Percentiles rank a stretch among this genome's conserved stretches.
These are phyloP conservation scores for Nansenia antarctica DNA, from an alignment of 2,113 vertebrate species.

Conservation along the genomic window DNA sequence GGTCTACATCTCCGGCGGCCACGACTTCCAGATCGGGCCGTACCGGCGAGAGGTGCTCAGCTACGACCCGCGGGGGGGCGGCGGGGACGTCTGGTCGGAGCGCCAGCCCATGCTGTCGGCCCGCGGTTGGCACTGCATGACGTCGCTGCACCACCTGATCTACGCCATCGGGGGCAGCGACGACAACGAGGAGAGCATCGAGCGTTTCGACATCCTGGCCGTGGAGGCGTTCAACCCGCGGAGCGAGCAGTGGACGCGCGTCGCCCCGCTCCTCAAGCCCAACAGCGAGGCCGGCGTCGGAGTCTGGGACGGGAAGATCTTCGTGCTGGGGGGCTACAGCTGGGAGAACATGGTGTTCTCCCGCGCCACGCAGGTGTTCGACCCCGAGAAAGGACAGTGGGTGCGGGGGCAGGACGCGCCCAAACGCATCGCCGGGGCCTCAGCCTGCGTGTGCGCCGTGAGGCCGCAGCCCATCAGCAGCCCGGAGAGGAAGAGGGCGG, in stretches of 20 bases:
- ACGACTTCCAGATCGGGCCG: constrained; percentile 92
- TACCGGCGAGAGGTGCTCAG: constrained; percentile 91
- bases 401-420: constrained; percentile 84
- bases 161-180: constrained; percentile 92
- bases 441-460: constrained; percentile 85
- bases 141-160: constrained; percentile 84
- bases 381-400: constrained; percentile 83
- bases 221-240: constrained; percentile 90
- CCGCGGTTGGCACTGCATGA: constrained; percentile 96
- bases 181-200: constrained; percentile 87
- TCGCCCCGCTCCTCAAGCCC: constrained; percentile 83
- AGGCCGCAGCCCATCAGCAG: constrained; percentile 62
- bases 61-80: constrained; percentile 77
- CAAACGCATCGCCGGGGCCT: constrained; percentile 87
- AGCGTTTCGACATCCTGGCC: constrained; percentile 89
- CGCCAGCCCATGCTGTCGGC: constrained; percentile 85
- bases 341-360: constrained; percentile 93
- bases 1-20: constrained; percentile 93
- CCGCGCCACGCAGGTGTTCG: constrained; percentile 86
- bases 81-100: constrained; percentile 81
- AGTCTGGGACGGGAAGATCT: constrained; percentile 84
- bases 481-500: constrained; percentile 76
- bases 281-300: constrained; percentile 92
- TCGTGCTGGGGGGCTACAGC: constrained; percentile 94
- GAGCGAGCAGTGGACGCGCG: constrained; percentile 86